Conservation (phyloP, 1,140 invertebrate species). For the Lasaia peninsularis region DNA sequence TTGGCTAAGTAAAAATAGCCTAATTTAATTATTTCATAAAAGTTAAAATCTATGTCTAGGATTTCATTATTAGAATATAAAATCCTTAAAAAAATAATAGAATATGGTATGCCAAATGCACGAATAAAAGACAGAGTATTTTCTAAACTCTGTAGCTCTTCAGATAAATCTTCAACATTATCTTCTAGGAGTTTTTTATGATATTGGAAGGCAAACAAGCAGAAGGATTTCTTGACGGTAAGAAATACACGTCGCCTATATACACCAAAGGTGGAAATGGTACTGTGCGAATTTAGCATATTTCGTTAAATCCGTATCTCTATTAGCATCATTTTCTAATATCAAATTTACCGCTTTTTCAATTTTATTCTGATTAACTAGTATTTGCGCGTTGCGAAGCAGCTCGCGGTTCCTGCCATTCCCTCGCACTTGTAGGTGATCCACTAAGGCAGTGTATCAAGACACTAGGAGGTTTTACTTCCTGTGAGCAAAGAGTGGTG, state of each 20-base stretch:
- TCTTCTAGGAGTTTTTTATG: constrained; percentile 29
- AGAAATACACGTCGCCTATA: no score
- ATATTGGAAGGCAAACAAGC: no score
- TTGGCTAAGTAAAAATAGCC: constrained; percentile 22
- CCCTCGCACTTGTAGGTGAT: no score
- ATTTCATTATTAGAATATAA: background rate
- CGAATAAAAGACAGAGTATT: constrained; percentile 32
- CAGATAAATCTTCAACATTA: constrained; percentile 25
- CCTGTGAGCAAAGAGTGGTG: no score
- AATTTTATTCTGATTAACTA: constrained; percentile 5
- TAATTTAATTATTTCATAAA: constrained; percentile 25
- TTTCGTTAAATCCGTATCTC: constrained; percentile 1
- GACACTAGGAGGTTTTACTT: no score
- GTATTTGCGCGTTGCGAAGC: no score
- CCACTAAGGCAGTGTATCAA: no score
- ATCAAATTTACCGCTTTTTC: background rate
- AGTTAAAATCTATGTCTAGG: background rate
- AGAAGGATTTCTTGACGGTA: no score
- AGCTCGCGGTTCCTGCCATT: no score
- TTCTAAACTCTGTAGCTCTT: constrained; percentile 28
- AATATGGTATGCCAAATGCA: constrained; percentile 26
- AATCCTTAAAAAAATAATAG: constrained; percentile 23
- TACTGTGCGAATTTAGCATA: background rate
- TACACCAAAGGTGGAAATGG: no score
- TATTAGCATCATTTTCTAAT: background rate